phyloP scores from a whole-genome alignment of 1,140 invertebrate genomes.

The Sinonovacula constricta region DNA sequence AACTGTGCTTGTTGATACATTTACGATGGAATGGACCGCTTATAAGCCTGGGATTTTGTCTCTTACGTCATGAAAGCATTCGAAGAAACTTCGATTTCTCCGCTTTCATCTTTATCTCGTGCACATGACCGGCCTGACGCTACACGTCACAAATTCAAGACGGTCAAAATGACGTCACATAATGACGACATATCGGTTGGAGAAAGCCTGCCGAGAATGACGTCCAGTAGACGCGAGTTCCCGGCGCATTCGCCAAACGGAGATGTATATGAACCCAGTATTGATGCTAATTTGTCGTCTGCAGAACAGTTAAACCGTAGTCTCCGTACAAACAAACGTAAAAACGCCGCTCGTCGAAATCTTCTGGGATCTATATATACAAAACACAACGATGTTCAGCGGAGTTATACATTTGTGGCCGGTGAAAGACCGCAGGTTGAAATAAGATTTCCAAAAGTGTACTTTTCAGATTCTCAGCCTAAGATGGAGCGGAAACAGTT shows the following conservation, averaged over 20 bases:
- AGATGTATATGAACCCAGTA: not conserved
- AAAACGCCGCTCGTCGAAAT: slow-evolving; percentile 30
- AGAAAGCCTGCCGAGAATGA: too few relatives aligned
- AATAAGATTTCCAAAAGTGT: slow-evolving; percentile 25
- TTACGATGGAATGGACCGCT: too few relatives aligned
- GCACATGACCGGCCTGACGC: too few relatives aligned
- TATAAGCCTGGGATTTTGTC: too few relatives aligned
- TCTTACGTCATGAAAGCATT: too few relatives aligned
- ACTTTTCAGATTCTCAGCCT: not conserved
- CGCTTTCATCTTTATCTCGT: too few relatives aligned
- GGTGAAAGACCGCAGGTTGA: slow-evolving; percentile 7
- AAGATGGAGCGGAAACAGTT: not conserved
- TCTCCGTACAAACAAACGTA: slow-evolving; percentile 3
- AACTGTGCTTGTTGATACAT: too few relatives aligned
- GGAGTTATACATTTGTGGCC: slow-evolving; percentile 5
- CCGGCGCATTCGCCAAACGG: not conserved
- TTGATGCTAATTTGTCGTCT: not conserved
- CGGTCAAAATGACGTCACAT: too few relatives aligned
- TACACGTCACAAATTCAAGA: too few relatives aligned
- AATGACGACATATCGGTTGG: too few relatives aligned
- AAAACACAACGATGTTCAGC: slow-evolving; percentile 3
- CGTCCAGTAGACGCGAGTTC: too few relatives aligned
- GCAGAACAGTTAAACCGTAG: not conserved
- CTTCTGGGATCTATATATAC: slow-evolving; percentile 35
- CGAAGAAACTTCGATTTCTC: too few relatives aligned